Percentiles rank a stretch among this genome's conserved stretches.
phyloP scores from a whole-genome alignment of 2,888 invertebrate species.

The Coleophora flavipennella region DNA sequence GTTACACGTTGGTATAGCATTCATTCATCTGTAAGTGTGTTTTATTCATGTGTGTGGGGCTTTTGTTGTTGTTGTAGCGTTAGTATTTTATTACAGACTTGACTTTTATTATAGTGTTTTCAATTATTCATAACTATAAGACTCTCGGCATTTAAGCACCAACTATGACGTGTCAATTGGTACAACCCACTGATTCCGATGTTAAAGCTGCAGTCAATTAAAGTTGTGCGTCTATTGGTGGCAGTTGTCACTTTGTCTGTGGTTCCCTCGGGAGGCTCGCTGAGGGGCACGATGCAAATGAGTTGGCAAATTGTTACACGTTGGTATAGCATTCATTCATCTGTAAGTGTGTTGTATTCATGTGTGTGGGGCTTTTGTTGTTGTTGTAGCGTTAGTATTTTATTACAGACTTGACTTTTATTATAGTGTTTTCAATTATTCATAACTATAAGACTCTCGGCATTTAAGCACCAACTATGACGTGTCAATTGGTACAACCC shows the following conservation, averaged over 20 bases:
- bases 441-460: too few relatives aligned
- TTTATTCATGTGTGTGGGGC: too few relatives aligned
- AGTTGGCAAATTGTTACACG: constrained; percentile 19
- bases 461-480: too few relatives aligned
- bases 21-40: too few relatives aligned
- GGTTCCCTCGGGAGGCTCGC: constrained; percentile 9
- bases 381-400: neutral
- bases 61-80: neutral
- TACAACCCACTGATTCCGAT: constrained; percentile 5
- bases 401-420: too few relatives aligned
- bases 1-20: constrained; percentile 8
- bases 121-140: too few relatives aligned
- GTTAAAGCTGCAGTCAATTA: constrained; percentile 36
- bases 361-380: neutral
- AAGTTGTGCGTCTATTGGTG: constrained; percentile 38
- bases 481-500: constrained; percentile 10
- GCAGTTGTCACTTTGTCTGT: constrained; percentile 37
- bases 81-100: too few relatives aligned
- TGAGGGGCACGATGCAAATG: constrained; percentile 21
- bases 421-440: too few relatives aligned
- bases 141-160: too few relatives aligned
- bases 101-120: too few relatives aligned
- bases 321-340: neutral
- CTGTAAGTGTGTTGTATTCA: too few relatives aligned
- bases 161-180: constrained; percentile 6